Conservation (phyloP, 2,113 vertebrate genomes). For the Turdus rufiventris region DNA sequence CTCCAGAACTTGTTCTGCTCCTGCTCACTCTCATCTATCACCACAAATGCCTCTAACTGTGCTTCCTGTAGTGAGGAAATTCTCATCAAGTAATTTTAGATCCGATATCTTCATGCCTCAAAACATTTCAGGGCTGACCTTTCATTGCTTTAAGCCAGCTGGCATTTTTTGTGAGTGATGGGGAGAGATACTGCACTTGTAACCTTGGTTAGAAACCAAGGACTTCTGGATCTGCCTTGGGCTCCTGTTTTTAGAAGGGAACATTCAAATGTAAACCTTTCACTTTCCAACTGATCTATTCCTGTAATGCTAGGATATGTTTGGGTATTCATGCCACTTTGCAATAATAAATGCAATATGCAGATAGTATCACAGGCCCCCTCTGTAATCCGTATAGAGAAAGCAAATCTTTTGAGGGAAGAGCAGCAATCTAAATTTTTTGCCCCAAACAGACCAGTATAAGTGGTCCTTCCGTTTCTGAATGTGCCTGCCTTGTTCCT, state of each 20-base stretch:
- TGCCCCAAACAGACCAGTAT: neutral
- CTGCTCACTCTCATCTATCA: constrained; percentile 13
- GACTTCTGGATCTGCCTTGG: neutral
- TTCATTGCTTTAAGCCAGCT: neutral
- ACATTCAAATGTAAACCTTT: neutral
- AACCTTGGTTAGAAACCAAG: neutral
- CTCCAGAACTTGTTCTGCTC: constrained; percentile 21
- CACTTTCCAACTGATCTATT: neutral
- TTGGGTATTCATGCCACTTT: neutral
- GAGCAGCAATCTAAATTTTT: neutral
- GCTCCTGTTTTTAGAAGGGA: neutral
- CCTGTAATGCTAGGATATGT: neutral
- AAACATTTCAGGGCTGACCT: neutral
- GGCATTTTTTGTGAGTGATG: neutral
- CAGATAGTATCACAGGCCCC: neutral
- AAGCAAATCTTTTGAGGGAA: neutral
- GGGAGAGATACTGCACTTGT: neutral
- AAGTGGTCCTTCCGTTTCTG: neutral
- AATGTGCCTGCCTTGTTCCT: neutral
- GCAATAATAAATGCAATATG: neutral
- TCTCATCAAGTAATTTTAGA: constrained; percentile 26
- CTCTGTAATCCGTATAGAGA: neutral
- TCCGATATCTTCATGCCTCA: neutral
- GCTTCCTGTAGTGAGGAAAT: constrained; percentile 47
- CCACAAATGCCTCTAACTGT: neutral